phyloP scores from a whole-genome alignment of 2,888 invertebrate genomes.

The Schizotus pectinicornis region DNA sequence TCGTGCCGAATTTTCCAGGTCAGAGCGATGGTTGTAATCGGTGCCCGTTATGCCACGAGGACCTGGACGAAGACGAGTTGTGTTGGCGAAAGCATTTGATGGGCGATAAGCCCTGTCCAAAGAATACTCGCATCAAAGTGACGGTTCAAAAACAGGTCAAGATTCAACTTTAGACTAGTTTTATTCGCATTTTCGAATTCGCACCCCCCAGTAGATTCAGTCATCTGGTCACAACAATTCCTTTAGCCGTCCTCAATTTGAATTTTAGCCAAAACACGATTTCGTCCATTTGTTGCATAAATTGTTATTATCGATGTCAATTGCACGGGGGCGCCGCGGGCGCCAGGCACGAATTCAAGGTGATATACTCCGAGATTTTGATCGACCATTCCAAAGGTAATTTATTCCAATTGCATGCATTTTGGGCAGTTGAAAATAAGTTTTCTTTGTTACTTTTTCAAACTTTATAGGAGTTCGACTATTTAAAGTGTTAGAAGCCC shows the following conservation, averaged over 20 bases:
- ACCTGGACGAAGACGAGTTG: constrained; percentile 76
- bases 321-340: too few relatives aligned
- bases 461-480: too few relatives aligned
- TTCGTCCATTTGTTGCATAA: constrained; percentile 15
- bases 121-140: constrained; percentile 52
- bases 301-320: constrained; percentile 14
- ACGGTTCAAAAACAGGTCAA: constrained; percentile 53
- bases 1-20: constrained; percentile 54
- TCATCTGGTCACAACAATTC: background rate
- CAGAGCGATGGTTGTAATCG: constrained; percentile 71
- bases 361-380: too few relatives aligned
- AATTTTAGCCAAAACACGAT: constrained; percentile 4
- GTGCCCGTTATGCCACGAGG: constrained; percentile 85
- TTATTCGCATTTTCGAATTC: background rate
- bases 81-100: constrained; percentile 85
- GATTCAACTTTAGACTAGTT: constrained; percentile 42
- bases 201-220: too few relatives aligned
- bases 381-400: too few relatives aligned
- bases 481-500: too few relatives aligned
- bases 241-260: constrained; percentile 17
- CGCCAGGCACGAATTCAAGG: too few relatives aligned
- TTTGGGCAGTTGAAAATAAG: too few relatives aligned
- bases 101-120: constrained; percentile 61
- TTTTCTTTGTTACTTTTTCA: too few relatives aligned
- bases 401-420: too few relatives aligned